phyloP scores from a whole-genome alignment of 2,797 vertebrate species.

The Coluber constrictor region DNA sequence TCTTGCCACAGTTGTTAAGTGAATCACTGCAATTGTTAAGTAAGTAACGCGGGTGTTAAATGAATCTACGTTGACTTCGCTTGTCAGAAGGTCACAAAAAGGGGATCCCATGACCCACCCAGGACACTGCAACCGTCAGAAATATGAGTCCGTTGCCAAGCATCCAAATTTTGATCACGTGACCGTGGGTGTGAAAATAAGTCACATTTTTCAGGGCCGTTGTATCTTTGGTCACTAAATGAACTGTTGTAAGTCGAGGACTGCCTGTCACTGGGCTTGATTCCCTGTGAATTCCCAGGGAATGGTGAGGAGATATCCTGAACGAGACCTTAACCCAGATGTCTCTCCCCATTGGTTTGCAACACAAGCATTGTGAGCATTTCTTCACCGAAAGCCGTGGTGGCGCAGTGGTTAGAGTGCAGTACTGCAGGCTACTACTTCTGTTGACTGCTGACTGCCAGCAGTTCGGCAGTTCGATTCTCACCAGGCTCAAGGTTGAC shows the following conservation, averaged over 20 bases:
- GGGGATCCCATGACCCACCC: background rate
- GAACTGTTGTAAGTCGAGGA: background rate
- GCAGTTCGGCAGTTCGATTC: too few species aligned
- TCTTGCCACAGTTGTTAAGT: background rate
- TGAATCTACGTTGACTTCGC: background rate
- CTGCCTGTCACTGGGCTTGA: background rate
- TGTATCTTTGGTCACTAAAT: background rate
- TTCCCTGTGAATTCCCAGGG: background rate
- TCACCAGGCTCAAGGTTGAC: too few species aligned
- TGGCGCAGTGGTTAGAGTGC: too few species aligned
- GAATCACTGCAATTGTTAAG: background rate
- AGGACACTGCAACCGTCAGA: background rate
- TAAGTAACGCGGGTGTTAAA: background rate
- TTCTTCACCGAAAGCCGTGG: background rate
- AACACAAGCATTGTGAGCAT: conserved; percentile 12
- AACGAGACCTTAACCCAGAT: background rate
- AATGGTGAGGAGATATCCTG: background rate
- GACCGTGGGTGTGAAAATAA: background rate
- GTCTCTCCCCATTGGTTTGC: background rate
- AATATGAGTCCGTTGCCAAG: background rate
- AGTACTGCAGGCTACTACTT: too few species aligned
- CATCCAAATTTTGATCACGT: background rate
- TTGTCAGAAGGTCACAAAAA: background rate
- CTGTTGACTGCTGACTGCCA: too few species aligned
- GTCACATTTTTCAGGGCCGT: background rate